Evolutionary conservation across 1,140 invertebrate genomes (phyloP).

Genomic region (Trichonephila clavata): DNA sequence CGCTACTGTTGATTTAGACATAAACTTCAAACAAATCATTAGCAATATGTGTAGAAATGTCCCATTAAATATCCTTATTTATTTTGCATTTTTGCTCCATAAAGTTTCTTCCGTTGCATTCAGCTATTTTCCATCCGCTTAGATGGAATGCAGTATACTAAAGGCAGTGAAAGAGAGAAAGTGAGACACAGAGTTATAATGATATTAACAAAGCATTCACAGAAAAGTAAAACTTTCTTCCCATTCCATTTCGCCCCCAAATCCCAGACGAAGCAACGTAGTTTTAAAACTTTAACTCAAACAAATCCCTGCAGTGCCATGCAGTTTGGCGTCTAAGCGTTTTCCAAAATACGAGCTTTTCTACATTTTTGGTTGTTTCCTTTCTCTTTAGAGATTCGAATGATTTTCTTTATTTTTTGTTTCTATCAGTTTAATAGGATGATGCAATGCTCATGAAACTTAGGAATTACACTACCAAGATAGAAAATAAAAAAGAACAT

Average conservation of each 20-base stretch:
- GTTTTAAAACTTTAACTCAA: conserved; percentile 46
- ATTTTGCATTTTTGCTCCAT: neutral
- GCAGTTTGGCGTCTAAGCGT: neutral
- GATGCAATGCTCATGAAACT: neutral
- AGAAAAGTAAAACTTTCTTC: neutral
- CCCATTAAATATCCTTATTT: neutral
- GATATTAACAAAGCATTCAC: neutral
- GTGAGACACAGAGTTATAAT: neutral
- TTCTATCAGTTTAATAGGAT: neutral
- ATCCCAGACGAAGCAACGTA: conserved; percentile 28
- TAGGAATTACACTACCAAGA: neutral
- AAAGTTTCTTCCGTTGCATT: neutral
- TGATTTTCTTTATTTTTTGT: neutral
- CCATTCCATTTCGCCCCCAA: neutral
- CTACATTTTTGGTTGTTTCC: neutral
- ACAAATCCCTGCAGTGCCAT: conserved; percentile 28
- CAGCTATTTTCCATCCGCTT: neutral
- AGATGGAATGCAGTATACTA: neutral
- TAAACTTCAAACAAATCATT: too few relatives aligned
- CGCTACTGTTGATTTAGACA: too few relatives aligned
- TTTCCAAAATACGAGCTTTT: neutral
- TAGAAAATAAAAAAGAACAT: too few relatives aligned
- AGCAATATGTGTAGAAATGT: too few relatives aligned
- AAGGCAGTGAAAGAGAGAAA: neutral
- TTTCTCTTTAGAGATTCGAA: neutral